Conservation (phyloP, 2,888 invertebrate genomes). For the Punctoribates punctum region DNA sequence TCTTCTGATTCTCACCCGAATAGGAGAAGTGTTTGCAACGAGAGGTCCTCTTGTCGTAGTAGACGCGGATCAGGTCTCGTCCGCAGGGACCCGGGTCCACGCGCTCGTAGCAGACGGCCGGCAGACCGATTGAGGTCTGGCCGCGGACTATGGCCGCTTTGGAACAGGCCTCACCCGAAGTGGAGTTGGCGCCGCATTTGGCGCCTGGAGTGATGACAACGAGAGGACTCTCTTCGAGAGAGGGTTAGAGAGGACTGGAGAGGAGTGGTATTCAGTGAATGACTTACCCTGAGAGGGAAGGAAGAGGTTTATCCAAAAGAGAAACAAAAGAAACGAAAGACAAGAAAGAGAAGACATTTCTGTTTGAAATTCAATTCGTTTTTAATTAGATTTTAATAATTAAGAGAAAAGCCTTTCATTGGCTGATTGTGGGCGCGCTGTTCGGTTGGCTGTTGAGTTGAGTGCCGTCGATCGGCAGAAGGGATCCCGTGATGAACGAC, state of each 20-base stretch:
- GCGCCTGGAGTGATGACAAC: neutral
- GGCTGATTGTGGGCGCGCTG: too few relatives aligned
- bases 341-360: too few relatives aligned
- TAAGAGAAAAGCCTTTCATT: too few relatives aligned
- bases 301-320: too few relatives aligned
- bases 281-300: too few relatives aligned
- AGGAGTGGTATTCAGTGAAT: too few relatives aligned
- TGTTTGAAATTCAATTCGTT: neutral
- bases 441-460: neutral
- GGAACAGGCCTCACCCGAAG: neutral
- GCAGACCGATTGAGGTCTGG: neutral
- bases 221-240: neutral
- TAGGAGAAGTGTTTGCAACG: conserved; percentile 21
- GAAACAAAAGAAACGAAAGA: too few relatives aligned
- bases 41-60: neutral
- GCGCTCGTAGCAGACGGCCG: neutral
- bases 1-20: conserved; percentile 1
- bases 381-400: too few relatives aligned
- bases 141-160: neutral
- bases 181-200: neutral
- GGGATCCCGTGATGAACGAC: conserved; percentile 21
- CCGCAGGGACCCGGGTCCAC: conserved; percentile 1
- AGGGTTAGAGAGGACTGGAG: too few relatives aligned
- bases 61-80: conserved; percentile 11
- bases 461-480: conserved; percentile 4